A percentile compares a stretch with the other conserved stretches of the same genome.
phyloP scores from a whole-genome alignment of 2,797 vertebrate genomes.

The Tokudaia tokunoshimensis region DNA sequence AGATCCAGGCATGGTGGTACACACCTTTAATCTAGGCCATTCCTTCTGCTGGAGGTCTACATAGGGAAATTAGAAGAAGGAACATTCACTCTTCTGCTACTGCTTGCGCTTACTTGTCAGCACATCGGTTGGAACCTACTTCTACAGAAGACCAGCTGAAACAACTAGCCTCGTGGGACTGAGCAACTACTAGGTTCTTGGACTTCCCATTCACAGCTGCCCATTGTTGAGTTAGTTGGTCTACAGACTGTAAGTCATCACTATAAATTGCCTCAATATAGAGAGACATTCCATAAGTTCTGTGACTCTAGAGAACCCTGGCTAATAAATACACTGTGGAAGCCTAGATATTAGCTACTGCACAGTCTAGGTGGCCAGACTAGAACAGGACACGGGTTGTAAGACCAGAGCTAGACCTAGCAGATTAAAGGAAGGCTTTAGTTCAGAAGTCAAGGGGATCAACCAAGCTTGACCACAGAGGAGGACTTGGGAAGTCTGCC shows the following conservation, averaged over 20 bases:
- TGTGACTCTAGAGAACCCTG: not conserved
- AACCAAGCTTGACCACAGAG: not conserved
- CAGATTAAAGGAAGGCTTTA: not conserved
- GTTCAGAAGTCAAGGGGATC: not conserved
- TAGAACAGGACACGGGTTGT: not conserved
- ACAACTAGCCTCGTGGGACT: not conserved
- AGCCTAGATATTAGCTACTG: not conserved
- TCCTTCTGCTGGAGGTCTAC: not conserved
- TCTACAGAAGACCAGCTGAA: not conserved
- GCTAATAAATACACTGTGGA: not conserved
- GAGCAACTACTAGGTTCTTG: not conserved
- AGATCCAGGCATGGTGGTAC: not conserved
- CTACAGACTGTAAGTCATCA: not conserved
- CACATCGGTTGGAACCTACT: not conserved
- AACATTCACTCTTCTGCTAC: not conserved
- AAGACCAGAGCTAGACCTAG: not conserved
- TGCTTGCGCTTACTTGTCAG: not conserved
- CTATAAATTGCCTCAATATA: not conserved
- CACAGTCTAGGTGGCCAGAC: not conserved
- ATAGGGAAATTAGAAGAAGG: not conserved
- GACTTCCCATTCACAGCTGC: not conserved
- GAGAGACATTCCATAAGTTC: not conserved
- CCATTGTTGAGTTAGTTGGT: not conserved
- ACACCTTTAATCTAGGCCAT: not conserved
- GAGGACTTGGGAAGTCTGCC: not conserved